Evolutionary conservation across 2,113 vertebrate species (phyloP).

Genomic region (Tricholaema leucomelas): DNA sequence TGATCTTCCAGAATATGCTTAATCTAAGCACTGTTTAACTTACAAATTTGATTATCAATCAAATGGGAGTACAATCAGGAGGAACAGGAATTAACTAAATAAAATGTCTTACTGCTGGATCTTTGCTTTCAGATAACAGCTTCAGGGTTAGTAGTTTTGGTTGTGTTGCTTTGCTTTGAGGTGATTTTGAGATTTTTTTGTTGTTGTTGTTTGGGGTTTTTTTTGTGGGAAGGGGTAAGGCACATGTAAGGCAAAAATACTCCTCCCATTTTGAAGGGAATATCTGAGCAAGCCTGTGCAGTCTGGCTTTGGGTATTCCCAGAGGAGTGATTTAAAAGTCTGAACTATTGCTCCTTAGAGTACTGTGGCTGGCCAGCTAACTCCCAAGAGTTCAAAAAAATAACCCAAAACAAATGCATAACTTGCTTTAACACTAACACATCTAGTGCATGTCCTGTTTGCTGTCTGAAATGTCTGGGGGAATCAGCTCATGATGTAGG

Average conservation of each 20-base stretch:
- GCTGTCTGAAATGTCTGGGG: neutral
- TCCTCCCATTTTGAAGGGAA: neutral
- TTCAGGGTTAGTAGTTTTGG: neutral
- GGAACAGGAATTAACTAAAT: neutral
- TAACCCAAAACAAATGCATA: conserved; percentile 51
- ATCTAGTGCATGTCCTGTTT: neutral
- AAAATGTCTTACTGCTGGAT: neutral
- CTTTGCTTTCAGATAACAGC: neutral
- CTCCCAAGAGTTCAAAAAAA: conserved; percentile 52
- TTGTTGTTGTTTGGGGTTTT: neutral
- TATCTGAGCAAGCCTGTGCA: conserved; percentile 4
- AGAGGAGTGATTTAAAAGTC: conserved; percentile 36
- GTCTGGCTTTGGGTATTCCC: conserved; percentile 32
- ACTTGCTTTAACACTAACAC: neutral
- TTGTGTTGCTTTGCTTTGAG: no score
- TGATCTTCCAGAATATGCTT: neutral
- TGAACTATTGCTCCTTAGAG: conserved; percentile 51
- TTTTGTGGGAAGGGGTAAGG: neutral
- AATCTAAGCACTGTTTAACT: neutral
- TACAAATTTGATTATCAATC: neutral
- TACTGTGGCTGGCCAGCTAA: conserved; percentile 40
- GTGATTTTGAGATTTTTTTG: no score
- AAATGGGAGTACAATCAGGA: neutral
- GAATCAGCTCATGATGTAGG: neutral
- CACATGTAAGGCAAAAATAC: neutral